phyloP scores from a whole-genome alignment of 1,140 invertebrate species.

The Goniozus legneri region DNA sequence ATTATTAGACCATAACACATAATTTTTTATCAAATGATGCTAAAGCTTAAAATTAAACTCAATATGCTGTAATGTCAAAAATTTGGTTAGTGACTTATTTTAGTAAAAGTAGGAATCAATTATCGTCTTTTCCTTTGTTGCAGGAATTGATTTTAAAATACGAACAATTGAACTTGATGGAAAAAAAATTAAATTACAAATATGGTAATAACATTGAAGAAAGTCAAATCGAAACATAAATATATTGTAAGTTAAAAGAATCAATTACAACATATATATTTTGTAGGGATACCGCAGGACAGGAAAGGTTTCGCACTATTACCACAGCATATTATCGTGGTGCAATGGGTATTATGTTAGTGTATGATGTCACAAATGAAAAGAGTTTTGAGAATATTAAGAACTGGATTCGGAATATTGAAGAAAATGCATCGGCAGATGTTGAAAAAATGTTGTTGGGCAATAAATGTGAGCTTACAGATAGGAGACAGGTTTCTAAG shows the following conservation, averaged over 20 bases:
- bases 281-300: constrained; percentile 90
- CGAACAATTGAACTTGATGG: constrained; percentile 96
- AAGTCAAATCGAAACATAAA: too few relatives aligned
- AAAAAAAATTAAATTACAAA: constrained; percentile 97
- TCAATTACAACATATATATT: constrained; percentile 8
- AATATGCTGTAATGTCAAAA: too few relatives aligned
- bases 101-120: too few relatives aligned
- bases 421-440: constrained; percentile 92
- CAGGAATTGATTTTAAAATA: constrained; percentile 99
- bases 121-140: constrained; percentile 35
- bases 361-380: constrained; percentile 97
- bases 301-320: constrained; percentile 95
- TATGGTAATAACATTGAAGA: constrained; percentile 90
- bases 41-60: too few relatives aligned
- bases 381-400: constrained; percentile 99
- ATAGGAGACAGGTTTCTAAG: constrained; percentile 81
- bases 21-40: too few relatives aligned
- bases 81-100: too few relatives aligned
- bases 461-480: constrained; percentile 91
- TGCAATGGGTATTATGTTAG: constrained; percentile 98
- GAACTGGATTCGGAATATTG: constrained; percentile 98
- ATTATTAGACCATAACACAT: too few relatives aligned
- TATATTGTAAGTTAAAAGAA: too few relatives aligned
- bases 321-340: constrained; percentile 98
- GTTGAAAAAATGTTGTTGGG: constrained; percentile 94